Evolutionary conservation across 1,140 invertebrate species (phyloP).

Genomic region (Megathymus violae): DNA sequence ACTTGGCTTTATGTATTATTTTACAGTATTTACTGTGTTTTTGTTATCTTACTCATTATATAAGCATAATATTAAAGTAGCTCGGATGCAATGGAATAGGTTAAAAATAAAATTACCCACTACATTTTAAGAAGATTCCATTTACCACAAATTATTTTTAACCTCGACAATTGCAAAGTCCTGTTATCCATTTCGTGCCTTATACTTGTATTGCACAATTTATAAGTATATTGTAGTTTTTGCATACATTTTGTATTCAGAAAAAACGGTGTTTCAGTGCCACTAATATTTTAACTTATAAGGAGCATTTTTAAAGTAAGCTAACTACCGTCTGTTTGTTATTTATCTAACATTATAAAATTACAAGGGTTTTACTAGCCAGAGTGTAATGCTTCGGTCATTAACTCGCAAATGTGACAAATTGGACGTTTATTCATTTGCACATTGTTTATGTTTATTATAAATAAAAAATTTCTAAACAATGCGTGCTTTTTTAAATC

Average conservation of each 20-base stretch:
- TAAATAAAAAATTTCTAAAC: constrained; percentile 76
- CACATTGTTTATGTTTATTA: constrained; percentile 81
- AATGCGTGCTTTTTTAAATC: too few species aligned
- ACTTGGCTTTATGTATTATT: constrained; percentile 42
- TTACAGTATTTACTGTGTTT: constrained; percentile 60
- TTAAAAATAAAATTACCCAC: constrained; percentile 8
- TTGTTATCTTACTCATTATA: constrained; percentile 24
- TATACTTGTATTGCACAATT: constrained; percentile 61
- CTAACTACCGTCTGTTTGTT: constrained; percentile 55
- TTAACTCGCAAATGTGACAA: constrained; percentile 67
- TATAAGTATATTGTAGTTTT: constrained; percentile 48
- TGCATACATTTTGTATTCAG: constrained; percentile 57
- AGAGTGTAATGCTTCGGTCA: constrained; percentile 54
- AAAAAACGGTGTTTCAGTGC: constrained; percentile 63
- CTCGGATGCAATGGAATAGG: background rate
- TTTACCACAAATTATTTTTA: constrained; percentile 2
- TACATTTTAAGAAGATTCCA: constrained; percentile 29
- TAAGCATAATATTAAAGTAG: constrained; percentile 8
- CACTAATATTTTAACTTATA: constrained; percentile 69
- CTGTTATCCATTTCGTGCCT: constrained; percentile 57
- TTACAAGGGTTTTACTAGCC: constrained; percentile 51
- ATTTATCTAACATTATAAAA: constrained; percentile 56
- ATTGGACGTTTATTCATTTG: constrained; percentile 75
- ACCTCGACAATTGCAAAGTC: constrained; percentile 8
- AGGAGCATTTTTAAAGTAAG: constrained; percentile 74